Base-by-base conservation (phyloP, 2,888 invertebrate species). In the Metalampra italica region DNA sequence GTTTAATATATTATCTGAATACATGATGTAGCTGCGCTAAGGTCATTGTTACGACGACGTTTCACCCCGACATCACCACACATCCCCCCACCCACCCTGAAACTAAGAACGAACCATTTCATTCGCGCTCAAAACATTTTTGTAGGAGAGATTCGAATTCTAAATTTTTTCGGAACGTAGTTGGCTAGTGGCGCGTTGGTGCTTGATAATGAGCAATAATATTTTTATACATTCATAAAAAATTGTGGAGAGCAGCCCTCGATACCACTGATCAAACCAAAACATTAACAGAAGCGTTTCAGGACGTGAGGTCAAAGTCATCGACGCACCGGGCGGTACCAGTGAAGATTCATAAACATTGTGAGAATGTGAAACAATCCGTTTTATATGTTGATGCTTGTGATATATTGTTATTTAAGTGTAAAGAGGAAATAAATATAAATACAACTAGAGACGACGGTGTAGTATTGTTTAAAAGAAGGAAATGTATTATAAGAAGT, bases 351-450 rank as follows among this genome's bases (percentile, higher is more conserved):
- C 36, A n/a, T 36, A 48, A 43, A 43, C 48, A 36, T 38, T 45
- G 48, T 55, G 47, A 45, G 45, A 50, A 49, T 45, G 58, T 54
- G 57, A 63, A 59, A 64, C 56, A 68, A 74, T 64, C 71, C 75
- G 69, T 80, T 80, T 79, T 78, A 82, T 85, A 86, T 84, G 84
- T 88, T 87, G 84, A 85, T 67, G 87, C 87, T 87, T 88, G 88
- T 88, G 88, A 88, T 87, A 88, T 86, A 86, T 88, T 88, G 88
- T 88, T 88, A 88, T 88, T 88, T 87, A 88, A 85, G 87, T 87
- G 88, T 88, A 88, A 88, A 79, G 80, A 78, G 75, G 78, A 83
- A 80, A 76, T 80, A 82, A 72, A 77, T 81, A 75, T 81, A 75
- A 78, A 80, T 80, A 82, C 79, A 80, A 78, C 77, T 79, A 79